phyloP scores from a whole-genome alignment of 2,113 vertebrate species.

The Cavia aperea region DNA sequence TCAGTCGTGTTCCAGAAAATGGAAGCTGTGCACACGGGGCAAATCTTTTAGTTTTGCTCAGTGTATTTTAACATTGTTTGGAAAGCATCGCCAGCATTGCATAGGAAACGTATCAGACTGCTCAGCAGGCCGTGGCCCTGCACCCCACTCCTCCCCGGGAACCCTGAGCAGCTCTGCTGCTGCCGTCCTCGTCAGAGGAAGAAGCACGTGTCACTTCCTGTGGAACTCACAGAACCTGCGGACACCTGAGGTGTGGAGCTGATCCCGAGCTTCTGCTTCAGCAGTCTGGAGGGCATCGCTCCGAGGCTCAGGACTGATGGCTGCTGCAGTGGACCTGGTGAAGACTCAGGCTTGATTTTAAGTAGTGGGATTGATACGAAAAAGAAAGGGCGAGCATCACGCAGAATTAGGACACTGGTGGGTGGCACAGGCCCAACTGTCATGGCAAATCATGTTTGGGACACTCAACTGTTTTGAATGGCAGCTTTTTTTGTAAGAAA shows the following conservation, averaged over 20 bases:
- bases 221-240: background rate
- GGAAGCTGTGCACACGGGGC: background rate
- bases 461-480: background rate
- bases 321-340: background rate
- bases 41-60: background rate
- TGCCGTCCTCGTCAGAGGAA: fast-evolving
- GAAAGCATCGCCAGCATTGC: background rate
- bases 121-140: background rate
- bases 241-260: background rate
- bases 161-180: background rate
- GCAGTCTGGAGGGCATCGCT: background rate
- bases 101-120: background rate
- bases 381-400: no score
- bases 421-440: background rate
- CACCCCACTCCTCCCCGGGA: background rate
- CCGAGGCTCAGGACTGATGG: background rate
- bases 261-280: background rate
- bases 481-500: background rate
- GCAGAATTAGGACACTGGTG: fast-evolving
- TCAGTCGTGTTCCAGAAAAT: background rate
- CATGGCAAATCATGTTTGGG: background rate
- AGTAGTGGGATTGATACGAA: background rate
- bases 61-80: background rate
- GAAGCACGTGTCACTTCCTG: background rate
- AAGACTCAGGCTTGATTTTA: background rate